Conservation (phyloP, 2,113 vertebrate genomes). For the Glaucomys volans region DNA sequence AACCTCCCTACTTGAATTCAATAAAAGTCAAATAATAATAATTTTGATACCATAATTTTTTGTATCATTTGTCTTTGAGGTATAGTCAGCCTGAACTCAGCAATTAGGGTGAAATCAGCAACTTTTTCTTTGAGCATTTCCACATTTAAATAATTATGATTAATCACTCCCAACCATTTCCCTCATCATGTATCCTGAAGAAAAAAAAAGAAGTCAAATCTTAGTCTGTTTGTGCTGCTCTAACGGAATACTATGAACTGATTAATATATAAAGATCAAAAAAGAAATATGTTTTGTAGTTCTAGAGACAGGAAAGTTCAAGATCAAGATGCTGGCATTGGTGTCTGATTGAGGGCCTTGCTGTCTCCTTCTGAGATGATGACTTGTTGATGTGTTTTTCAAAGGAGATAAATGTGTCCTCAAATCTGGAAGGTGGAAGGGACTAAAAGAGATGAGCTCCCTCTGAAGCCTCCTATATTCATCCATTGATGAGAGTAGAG, state of each 20-base stretch:
- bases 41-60: background rate
- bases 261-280: background rate
- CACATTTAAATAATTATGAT: slow-evolving; percentile 26
- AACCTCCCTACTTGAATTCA: slow-evolving; percentile 26
- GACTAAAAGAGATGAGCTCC: background rate
- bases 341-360: background rate
- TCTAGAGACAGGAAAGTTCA: background rate
- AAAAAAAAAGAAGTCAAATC: background rate
- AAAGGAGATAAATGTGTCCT: background rate
- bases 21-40: slow-evolving; percentile 20
- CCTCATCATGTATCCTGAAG: background rate
- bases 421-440: background rate
- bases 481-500: background rate
- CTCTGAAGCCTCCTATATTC: background rate
- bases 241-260: background rate
- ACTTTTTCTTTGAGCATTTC: background rate
- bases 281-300: background rate
- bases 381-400: background rate
- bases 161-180: background rate
- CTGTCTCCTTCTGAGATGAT: background rate
- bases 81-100: background rate
- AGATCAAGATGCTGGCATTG: background rate
- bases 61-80: background rate
- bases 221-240: background rate
- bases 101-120: background rate